Percentiles rank a stretch among this genome's conserved stretches.
Evolutionary conservation across 2,888 invertebrate species (phyloP).

Genomic region (Melipona beecheii): DNA sequence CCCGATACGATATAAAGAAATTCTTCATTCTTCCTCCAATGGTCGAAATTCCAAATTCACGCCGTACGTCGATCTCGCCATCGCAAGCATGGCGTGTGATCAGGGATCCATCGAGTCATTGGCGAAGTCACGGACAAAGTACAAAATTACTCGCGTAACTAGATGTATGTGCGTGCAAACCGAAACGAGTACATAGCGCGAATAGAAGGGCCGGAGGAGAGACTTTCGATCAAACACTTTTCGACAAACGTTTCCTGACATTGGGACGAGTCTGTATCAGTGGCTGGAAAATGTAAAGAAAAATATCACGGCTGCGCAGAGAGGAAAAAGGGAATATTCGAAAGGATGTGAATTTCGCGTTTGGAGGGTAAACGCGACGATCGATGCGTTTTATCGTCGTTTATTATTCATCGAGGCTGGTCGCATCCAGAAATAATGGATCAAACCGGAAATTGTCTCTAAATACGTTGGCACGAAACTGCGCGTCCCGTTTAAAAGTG

Average conservation of each 20-base stretch:
- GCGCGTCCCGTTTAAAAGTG: conserved; percentile 4
- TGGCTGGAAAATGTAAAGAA: neutral
- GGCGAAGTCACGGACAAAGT: conserved; percentile 55
- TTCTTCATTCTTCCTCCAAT: neutral
- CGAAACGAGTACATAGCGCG: neutral
- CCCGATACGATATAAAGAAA: neutral
- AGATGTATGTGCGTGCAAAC: conserved; percentile 17
- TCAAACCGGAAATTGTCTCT: conserved; percentile 47
- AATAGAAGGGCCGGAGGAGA: neutral
- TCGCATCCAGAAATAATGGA: conserved; percentile 42
- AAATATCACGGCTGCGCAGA: neutral
- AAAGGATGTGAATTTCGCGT: conserved; percentile 12
- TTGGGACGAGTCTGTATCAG: neutral
- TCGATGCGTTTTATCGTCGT: conserved; percentile 27
- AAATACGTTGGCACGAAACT: conserved; percentile 48
- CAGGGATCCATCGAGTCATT: conserved; percentile 33
- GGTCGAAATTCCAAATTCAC: neutral
- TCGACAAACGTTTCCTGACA: neutral
- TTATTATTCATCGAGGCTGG: conserved; percentile 54
- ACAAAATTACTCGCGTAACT: conserved; percentile 63
- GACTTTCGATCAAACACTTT: neutral
- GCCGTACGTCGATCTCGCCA: conserved; percentile 52
- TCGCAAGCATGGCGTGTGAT: conserved; percentile 5
- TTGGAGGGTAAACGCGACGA: conserved; percentile 6
- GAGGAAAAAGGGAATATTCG: neutral